These are phyloP conservation scores for Turritopsis rubra DNA, from an alignment of 30 jellyfish, hydroid and myxozoan genomes.

Conservation along the genomic window DNA sequence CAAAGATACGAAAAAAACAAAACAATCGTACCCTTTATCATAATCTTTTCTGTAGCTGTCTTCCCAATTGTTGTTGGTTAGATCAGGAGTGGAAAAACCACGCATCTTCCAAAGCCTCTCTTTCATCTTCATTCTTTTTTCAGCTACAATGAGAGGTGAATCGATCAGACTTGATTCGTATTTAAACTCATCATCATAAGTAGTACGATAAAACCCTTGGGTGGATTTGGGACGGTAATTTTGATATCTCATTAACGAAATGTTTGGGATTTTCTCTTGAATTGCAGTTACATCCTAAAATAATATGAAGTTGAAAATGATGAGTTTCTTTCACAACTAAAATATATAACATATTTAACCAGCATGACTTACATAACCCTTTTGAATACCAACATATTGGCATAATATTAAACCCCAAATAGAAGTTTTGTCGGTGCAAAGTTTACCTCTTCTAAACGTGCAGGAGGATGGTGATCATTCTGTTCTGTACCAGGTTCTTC, in stretches of 20 bases:
- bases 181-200: slow-evolving; percentile 7
- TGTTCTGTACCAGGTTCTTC: slow-evolving; percentile 11
- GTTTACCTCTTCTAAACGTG: not conserved
- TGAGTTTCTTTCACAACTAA: no score
- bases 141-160: slow-evolving; percentile 2
- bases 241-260: not conserved
- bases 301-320: not conserved
- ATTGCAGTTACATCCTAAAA: not conserved
- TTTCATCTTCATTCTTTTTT: not conserved
- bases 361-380: no score
- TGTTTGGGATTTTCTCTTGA: not conserved
- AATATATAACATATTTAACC: no score
- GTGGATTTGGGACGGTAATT: slow-evolving; percentile 12
- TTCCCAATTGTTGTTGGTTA: not conserved
- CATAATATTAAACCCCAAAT: not conserved
- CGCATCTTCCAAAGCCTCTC: not conserved
- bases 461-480: not conserved
- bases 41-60: not conserved
- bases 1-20: not conserved
- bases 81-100: not conserved
- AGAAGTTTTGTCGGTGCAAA: not conserved
- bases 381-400: no score
- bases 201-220: slow-evolving; percentile 24
- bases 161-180: not conserved
- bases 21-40: not conserved